Conservation (phyloP, 2,888 invertebrate species). For the Synanthedon myopaeformis region DNA sequence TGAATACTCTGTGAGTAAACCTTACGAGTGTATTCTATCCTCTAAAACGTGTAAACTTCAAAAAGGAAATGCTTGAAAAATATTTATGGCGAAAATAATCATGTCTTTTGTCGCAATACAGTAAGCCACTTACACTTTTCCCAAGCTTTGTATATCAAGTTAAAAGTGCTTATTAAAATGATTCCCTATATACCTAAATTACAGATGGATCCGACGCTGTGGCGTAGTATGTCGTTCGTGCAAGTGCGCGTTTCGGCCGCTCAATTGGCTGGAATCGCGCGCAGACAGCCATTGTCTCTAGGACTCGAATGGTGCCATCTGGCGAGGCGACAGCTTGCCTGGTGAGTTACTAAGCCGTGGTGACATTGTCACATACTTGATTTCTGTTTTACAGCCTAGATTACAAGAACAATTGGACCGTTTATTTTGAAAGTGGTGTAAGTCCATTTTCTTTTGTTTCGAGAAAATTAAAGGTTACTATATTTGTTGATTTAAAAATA, state of each 20-base stretch:
- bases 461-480: too few species aligned
- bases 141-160: not conserved
- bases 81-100: not conserved
- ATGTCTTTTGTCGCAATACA: too few species aligned
- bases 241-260: constrained; percentile 79
- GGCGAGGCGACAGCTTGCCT: constrained; percentile 88
- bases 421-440: too few species aligned
- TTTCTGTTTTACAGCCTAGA: too few species aligned
- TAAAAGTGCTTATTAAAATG: not conserved
- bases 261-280: constrained; percentile 84
- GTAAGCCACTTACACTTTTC: too few species aligned
- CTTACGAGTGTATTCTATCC: too few species aligned
- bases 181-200: not conserved
- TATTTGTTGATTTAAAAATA: too few species aligned
- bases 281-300: constrained; percentile 88
- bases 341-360: constrained; percentile 63
- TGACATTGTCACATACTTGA: too few species aligned
- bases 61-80: too few species aligned
- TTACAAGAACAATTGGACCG: too few species aligned
- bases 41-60: too few species aligned
- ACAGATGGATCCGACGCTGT: constrained; percentile 82
- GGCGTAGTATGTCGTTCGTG: constrained; percentile 87
- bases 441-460: too few species aligned
- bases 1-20: constrained; percentile 71
- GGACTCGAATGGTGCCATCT: constrained; percentile 90